phyloP scores from a whole-genome alignment of 2,888 invertebrate species.

The Apomyelois bistriatella region DNA sequence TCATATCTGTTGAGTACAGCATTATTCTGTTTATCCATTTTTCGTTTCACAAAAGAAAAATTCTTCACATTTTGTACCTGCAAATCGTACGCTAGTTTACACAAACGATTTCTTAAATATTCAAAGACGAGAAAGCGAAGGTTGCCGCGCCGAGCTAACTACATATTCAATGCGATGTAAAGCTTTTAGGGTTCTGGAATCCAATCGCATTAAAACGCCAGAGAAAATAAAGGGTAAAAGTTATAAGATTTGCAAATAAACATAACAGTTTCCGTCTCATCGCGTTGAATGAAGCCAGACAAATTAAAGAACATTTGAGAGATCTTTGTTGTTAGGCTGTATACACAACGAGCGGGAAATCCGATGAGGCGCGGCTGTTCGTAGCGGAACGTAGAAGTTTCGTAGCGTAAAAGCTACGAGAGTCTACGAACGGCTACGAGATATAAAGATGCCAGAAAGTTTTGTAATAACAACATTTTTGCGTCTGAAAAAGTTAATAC shows the following conservation, averaged over 20 bases:
- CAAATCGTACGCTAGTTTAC: constrained; percentile 22
- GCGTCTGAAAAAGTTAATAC: too few relatives aligned
- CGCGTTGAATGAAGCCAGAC: constrained; percentile 60
- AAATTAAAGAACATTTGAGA: constrained; percentile 72
- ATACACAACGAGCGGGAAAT: neutral
- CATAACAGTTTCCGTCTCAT: constrained; percentile 72
- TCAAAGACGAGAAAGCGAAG: constrained; percentile 45
- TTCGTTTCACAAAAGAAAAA: neutral
- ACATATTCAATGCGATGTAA: constrained; percentile 56
- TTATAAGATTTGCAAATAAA: constrained; percentile 64
- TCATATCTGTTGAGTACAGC: neutral
- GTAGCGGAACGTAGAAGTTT: neutral
- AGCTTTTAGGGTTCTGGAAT: constrained; percentile 48
- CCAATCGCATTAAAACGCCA: constrained; percentile 66
- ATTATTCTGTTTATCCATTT: neutral
- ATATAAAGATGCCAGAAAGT: neutral
- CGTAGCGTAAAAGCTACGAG: neutral
- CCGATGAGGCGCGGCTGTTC: neutral
- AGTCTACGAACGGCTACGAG: neutral
- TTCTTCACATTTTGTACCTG: neutral
- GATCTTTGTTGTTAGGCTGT: constrained; percentile 26
- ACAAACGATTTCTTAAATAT: constrained; percentile 31
- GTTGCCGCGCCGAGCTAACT: constrained; percentile 43
- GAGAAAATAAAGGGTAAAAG: constrained; percentile 54
- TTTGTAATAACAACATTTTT: too few relatives aligned